phyloP scores from a whole-genome alignment of 2,797 vertebrate genomes.

The Apogon hyalosoma region DNA sequence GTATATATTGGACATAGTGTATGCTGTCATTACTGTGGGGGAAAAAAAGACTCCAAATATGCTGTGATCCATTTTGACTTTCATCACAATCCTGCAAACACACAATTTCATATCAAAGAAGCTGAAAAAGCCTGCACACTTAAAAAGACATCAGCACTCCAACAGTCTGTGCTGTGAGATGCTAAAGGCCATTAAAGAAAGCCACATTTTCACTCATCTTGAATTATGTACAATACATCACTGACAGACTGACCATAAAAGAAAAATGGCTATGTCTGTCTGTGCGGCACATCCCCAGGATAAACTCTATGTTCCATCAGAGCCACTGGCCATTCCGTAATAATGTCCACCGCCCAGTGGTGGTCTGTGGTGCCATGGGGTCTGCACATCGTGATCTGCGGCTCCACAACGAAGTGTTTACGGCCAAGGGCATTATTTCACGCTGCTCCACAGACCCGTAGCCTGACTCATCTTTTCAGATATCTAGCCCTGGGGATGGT shows the following conservation, averaged over 20 bases:
- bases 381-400: slow-evolving; percentile 64
- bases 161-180: slow-evolving; percentile 42
- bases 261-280: slow-evolving; percentile 54
- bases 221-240: slow-evolving; percentile 62
- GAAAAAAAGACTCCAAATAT: slow-evolving; percentile 17
- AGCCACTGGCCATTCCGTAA: slow-evolving; percentile 65
- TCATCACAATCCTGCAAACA: slow-evolving; percentile 55
- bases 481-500: slow-evolving; percentile 72
- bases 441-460: slow-evolving; percentile 57
- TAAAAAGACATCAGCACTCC: slow-evolving; percentile 67
- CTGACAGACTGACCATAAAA: slow-evolving; percentile 61
- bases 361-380: slow-evolving; percentile 66
- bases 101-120: slow-evolving; percentile 62
- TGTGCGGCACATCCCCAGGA: slow-evolving; percentile 56
- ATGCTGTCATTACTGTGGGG: slow-evolving; percentile 13
- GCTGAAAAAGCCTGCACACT: slow-evolving; percentile 29
- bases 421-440: slow-evolving; percentile 74
- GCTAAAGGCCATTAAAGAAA: slow-evolving; percentile 60
- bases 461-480: slow-evolving; percentile 70
- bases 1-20: slow-evolving; percentile 43
- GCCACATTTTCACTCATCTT: slow-evolving; percentile 60
- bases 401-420: slow-evolving; percentile 66
- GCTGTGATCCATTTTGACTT: slow-evolving; percentile 47
- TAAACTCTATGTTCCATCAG: slow-evolving; percentile 70
- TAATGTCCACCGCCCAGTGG: slow-evolving; percentile 72